Evolutionary conservation across 2,797 vertebrate genomes (phyloP).

Genomic region (Meriones psammophilus): DNA sequence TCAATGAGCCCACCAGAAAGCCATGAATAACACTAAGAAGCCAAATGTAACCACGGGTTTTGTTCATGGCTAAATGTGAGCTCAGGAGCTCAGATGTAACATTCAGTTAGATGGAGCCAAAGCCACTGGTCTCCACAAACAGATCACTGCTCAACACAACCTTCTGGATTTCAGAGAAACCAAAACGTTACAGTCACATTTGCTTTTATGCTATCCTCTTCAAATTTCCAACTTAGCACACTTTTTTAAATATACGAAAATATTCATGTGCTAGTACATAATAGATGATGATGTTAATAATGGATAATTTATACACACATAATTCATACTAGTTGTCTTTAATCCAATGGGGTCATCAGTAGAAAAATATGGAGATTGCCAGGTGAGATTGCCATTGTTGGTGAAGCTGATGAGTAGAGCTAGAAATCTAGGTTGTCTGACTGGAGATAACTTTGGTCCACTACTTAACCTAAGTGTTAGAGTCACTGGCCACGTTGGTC

Average conservation of each 20-base stretch:
- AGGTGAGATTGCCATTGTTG: slow-evolving; percentile 4
- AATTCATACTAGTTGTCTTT: not conserved
- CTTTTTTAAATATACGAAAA: not conserved
- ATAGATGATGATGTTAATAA: not conserved
- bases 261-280: not conserved
- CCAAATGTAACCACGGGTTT: not conserved
- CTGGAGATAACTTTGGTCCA: not conserved
- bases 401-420: not conserved
- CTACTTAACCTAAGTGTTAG: not conserved
- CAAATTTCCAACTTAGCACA: slow-evolving; percentile 18
- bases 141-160: not conserved
- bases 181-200: not conserved
- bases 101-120: not conserved
- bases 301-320: not conserved
- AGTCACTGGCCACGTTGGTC: not conserved
- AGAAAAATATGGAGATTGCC: not conserved
- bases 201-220: slow-evolving; percentile 14
- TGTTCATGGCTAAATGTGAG: slow-evolving; percentile 28
- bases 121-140: not conserved
- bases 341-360: not conserved
- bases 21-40: not conserved
- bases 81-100: slow-evolving; percentile 18
- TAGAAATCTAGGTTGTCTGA: not conserved
- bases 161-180: not conserved
- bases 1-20: not conserved